These are phyloP conservation scores for Euwallacea fornicatus DNA, from an alignment of 1,140 invertebrate genomes.

Conservation along the genomic window DNA sequence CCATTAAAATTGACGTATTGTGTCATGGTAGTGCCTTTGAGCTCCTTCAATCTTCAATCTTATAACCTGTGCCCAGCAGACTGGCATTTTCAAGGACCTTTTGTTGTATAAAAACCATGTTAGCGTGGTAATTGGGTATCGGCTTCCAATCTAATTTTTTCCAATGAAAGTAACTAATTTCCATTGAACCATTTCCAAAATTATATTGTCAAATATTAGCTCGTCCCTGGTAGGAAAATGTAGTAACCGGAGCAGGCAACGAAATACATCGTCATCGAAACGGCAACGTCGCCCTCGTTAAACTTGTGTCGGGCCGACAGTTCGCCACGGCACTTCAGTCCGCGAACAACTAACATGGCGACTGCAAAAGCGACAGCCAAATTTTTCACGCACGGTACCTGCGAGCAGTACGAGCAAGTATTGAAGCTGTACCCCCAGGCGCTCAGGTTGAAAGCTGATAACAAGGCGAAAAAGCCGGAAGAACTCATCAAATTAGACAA, in stretches of 20 bases:
- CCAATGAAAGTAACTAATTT: too few relatives aligned
- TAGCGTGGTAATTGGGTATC: too few relatives aligned
- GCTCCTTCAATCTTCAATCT: too few relatives aligned
- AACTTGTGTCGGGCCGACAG: slow-evolving; percentile 23
- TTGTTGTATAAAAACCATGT: too few relatives aligned
- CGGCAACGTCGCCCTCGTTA: slow-evolving; percentile 28
- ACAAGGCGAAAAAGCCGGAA: slow-evolving; percentile 86
- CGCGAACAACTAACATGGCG: slow-evolving; percentile 62
- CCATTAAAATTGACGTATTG: too few relatives aligned
- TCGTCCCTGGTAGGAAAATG: not conserved
- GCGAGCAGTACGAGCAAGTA: slow-evolving; percentile 83
- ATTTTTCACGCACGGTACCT: slow-evolving; percentile 86
- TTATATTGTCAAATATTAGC: too few relatives aligned
- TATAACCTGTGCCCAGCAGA: too few relatives aligned
- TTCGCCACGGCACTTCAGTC: slow-evolving; percentile 32
- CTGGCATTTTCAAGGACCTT: too few relatives aligned
- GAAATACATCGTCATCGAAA: not conserved
- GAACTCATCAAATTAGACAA: slow-evolving; percentile 91
- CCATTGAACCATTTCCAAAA: too few relatives aligned
- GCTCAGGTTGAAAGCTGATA: slow-evolving; percentile 81
- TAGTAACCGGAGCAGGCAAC: not conserved
- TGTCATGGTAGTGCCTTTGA: too few relatives aligned
- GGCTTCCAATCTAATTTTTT: not conserved
- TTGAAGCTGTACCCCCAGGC: slow-evolving; percentile 87
- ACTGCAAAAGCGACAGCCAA: slow-evolving; percentile 83